Base-by-base conservation (phyloP, 2,888 invertebrate genomes). In the Atrina japonica region DNA sequence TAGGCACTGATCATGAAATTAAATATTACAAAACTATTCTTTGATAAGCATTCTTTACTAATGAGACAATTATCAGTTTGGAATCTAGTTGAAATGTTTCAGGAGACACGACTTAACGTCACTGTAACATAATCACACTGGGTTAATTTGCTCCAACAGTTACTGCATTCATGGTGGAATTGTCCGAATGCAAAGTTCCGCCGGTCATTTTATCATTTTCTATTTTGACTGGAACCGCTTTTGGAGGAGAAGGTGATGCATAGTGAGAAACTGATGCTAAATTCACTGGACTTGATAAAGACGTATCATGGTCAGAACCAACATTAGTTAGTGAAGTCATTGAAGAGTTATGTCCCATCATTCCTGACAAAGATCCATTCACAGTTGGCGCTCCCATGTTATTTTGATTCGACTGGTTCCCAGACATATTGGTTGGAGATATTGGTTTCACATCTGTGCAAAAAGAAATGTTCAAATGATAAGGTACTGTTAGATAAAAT, bases 261-360 rank as follows among this genome's bases (percentile, higher is more conserved):
- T 79, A 79, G 55, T 77, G 77, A 60, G 73, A 68, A 76, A 75
- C 78, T 43, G 77, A 64, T 50, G 73, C 78, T 35, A 78, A 66
- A 59, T 78, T 82, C 65, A 80, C 76, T 11, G 80, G 80, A 68
- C 76, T 80, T n/a, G 66, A 53, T 35, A 72, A 40, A 18, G 61
- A 41, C 14, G 66, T 66, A 6, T 56, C 63, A 52, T 72, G 71
- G 9, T 72, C 71, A 21, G 53, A 60, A 9, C 60, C 67, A 23
- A 49, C 50, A 23, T 66, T 61, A 21, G 71, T 49, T 23, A 67
- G 63, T 9, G 71, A 50, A 9, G 71, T 71, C 35, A 71, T 52
- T 45, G 66, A 45, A 16, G 61, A 59, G 40, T 63, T 72, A 40
- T 61, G 71, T 27, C 56, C 58, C 30, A 72, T 61, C 52, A 72